A percentile compares a stretch with the other conserved stretches of the same genome.
These are phyloP conservation scores for Argyrosomus japonicus DNA, from an alignment of 2,113 vertebrate genomes.

Conservation along the genomic window DNA sequence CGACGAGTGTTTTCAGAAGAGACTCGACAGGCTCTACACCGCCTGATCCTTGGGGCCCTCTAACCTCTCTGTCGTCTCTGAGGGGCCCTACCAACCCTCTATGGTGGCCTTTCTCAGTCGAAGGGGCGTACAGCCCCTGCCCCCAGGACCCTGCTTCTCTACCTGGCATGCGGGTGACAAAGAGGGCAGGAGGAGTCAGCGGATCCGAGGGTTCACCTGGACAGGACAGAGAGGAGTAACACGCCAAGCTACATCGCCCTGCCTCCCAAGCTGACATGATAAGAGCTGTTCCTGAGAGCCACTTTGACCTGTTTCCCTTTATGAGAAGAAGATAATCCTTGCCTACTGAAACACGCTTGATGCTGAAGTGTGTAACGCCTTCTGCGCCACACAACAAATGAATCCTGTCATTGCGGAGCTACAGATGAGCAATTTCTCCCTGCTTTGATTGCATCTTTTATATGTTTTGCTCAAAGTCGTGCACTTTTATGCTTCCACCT, in stretches of 20 bases:
- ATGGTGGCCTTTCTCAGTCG: slow-evolving; percentile 66
- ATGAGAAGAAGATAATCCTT: slow-evolving; percentile 64
- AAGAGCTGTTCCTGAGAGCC: slow-evolving; percentile 67
- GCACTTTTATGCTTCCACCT: slow-evolving; percentile 67
- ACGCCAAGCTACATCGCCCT: slow-evolving; percentile 61
- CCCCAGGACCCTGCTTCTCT: slow-evolving; percentile 64
- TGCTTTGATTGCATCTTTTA: slow-evolving; percentile 69
- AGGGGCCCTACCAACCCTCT: slow-evolving; percentile 64
- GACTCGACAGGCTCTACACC: slow-evolving; percentile 67
- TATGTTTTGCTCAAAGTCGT: slow-evolving; percentile 50
- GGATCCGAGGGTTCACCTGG: slow-evolving; percentile 64
- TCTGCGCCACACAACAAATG: slow-evolving; percentile 59
- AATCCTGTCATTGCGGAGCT: slow-evolving; percentile 63
- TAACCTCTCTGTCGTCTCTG: slow-evolving; percentile 79
- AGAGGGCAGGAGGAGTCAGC: slow-evolving; percentile 70
- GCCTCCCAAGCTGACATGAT: slow-evolving; percentile 71
- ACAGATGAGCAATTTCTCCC: slow-evolving; percentile 61
- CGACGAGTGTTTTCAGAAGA: slow-evolving; percentile 68
- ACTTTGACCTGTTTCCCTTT: slow-evolving; percentile 73
- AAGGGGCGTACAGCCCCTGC: slow-evolving; percentile 53
- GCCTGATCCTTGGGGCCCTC: slow-evolving; percentile 60
- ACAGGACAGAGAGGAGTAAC: slow-evolving; percentile 70
- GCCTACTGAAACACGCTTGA: slow-evolving; percentile 56
- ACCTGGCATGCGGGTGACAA: slow-evolving; percentile 76
- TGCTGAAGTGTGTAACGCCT: slow-evolving; percentile 67